These are phyloP conservation scores for Ditylenchus dipsaci DNA, from an alignment of 1,140 invertebrate genomes.

Conservation along the genomic window DNA sequence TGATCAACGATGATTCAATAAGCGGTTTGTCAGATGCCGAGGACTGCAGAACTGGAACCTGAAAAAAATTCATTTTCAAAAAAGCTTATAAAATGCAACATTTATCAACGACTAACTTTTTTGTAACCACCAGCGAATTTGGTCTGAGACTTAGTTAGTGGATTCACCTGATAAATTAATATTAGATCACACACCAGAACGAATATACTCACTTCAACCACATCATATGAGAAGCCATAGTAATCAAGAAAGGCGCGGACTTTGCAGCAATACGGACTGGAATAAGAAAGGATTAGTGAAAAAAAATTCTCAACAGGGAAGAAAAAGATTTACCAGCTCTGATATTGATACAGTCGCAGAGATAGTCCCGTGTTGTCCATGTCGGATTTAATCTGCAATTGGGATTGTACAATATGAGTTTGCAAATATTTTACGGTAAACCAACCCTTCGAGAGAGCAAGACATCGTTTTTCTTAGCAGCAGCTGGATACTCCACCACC, in stretches of 20 bases:
- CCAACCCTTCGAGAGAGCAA: slow-evolving; percentile 32
- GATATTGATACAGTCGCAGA: slow-evolving; percentile 86
- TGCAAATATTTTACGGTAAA: too few species aligned
- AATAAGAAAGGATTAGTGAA: not conserved
- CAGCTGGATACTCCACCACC: slow-evolving; percentile 22
- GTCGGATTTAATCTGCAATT: slow-evolving; percentile 23
- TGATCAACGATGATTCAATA: slow-evolving; percentile 86
- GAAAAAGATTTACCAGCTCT: slow-evolving; percentile 67
- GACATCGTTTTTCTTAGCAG: slow-evolving; percentile 24
- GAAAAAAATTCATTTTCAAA: slow-evolving; percentile 1
- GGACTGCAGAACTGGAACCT: slow-evolving; percentile 48
- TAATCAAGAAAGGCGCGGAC: slow-evolving; percentile 87
- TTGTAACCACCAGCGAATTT: slow-evolving; percentile 80
- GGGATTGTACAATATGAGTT: slow-evolving; percentile 12
- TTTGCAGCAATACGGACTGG: slow-evolving; percentile 92
- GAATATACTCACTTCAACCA: slow-evolving; percentile 69
- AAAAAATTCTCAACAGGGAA: not conserved
- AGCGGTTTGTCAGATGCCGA: slow-evolving; percentile 68
- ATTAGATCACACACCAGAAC: not conserved
- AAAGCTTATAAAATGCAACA: not conserved
- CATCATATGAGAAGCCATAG: slow-evolving; percentile 85
- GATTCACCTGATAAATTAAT: slow-evolving; percentile 86
- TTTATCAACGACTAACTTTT: slow-evolving; percentile 64
- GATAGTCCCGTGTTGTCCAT: slow-evolving; percentile 67
- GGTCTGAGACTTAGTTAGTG: slow-evolving; percentile 80